phyloP scores from a whole-genome alignment of 2,797 vertebrate species.

The Telmatherina bonti region DNA sequence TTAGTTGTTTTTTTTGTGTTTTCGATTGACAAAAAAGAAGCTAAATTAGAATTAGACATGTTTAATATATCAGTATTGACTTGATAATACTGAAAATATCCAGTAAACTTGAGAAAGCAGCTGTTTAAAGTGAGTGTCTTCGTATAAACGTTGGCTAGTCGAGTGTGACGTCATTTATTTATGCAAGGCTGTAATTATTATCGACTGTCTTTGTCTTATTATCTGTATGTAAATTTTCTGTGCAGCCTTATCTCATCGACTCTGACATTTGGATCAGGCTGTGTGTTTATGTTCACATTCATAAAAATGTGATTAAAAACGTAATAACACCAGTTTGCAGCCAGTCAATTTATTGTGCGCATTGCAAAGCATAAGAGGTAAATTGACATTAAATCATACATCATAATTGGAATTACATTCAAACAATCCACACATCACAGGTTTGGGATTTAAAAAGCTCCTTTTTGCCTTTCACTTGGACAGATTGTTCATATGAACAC shows the following conservation, averaged over 20 bases:
- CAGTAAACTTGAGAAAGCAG: not conserved
- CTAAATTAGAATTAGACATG: not conserved
- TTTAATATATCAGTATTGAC: not conserved
- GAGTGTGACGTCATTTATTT: not conserved
- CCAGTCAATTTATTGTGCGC: conserved; percentile 58
- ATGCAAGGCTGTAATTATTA: not conserved
- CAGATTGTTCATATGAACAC: too few relatives aligned
- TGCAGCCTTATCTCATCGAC: not conserved
- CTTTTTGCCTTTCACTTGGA: conserved; percentile 17
- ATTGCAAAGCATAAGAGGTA: conserved; percentile 53
- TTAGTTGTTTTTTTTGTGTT: not conserved
- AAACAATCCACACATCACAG: conserved; percentile 54
- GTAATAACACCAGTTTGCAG: conserved; percentile 2
- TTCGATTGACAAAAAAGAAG: not conserved
- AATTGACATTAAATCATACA: conserved; percentile 42
- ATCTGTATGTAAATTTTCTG: not conserved
- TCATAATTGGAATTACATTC: conserved; percentile 47
- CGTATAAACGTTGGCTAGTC: not conserved
- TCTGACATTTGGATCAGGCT: not conserved
- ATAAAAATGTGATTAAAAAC: not conserved
- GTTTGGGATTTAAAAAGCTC: conserved; percentile 39
- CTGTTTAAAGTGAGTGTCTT: not conserved
- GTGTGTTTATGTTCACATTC: not conserved
- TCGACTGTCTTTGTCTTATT: not conserved
- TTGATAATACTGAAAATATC: not conserved